phyloP scores from a whole-genome alignment of 2,888 invertebrate species.

The Orchestes rusci region DNA sequence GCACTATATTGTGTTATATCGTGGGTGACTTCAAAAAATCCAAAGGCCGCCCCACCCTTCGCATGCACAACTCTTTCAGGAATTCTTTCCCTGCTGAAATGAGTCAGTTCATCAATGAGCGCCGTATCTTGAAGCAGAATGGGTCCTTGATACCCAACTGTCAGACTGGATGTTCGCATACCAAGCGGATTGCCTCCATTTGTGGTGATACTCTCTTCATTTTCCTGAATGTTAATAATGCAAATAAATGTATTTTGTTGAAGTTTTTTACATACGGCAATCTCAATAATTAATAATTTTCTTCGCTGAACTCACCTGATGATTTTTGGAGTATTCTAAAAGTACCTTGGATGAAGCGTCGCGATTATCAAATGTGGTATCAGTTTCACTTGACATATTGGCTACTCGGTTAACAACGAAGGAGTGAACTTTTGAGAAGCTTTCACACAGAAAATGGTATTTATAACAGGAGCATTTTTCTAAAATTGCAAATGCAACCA shows the following conservation, averaged over 20 bases:
- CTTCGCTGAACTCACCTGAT: constrained; percentile 19
- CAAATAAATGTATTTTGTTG: no score
- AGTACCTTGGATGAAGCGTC: constrained; percentile 44
- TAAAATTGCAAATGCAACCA: no score
- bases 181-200: constrained; percentile 76
- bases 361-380: constrained; percentile 8
- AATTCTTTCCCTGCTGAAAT: constrained; percentile 86
- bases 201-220: constrained; percentile 58
- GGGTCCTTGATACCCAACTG: constrained; percentile 81
- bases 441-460: no score
- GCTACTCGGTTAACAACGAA: no score
- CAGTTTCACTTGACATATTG: no score
- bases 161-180: constrained; percentile 65
- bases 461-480: no score
- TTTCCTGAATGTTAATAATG: constrained; percentile 45
- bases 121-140: constrained; percentile 76
- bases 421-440: no score
- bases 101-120: constrained; percentile 67
- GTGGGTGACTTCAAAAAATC: constrained; percentile 76
- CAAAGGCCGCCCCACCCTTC: constrained; percentile 86
- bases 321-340: constrained; percentile 32
- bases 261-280: no score
- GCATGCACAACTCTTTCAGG: constrained; percentile 95
- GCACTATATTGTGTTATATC: constrained; percentile 72
- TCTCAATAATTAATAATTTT: not conserved